These are phyloP conservation scores for Microchirus variegatus DNA, from an alignment of 2,797 vertebrate species.

Conservation along the genomic window DNA sequence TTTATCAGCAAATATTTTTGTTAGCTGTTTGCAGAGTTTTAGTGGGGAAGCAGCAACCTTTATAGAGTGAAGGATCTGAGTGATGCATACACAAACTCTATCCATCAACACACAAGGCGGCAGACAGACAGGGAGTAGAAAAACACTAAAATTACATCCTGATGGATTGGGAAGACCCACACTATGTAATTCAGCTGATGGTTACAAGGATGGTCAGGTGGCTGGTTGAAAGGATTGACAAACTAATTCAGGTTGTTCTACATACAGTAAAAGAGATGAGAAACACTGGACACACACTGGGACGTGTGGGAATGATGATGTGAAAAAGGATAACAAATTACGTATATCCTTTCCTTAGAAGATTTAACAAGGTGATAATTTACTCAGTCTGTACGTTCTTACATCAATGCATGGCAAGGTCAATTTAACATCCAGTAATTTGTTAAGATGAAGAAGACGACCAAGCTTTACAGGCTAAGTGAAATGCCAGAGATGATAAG, in stretches of 20 bases:
- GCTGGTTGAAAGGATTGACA: slow-evolving; percentile 11
- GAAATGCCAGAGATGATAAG: slow-evolving; percentile 6
- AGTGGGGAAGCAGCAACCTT: not conserved
- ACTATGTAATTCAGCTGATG: slow-evolving; percentile 38
- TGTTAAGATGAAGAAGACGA: slow-evolving; percentile 10
- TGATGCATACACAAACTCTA: slow-evolving; percentile 27
- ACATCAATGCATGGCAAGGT: not conserved
- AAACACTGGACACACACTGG: too few species aligned
- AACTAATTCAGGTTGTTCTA: slow-evolving; percentile 1
- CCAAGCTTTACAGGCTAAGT: not conserved
- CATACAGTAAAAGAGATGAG: not conserved
- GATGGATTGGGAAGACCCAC: slow-evolving; percentile 37
- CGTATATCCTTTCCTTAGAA: not conserved
- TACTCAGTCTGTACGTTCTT: slow-evolving; percentile 1
- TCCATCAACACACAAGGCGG: slow-evolving; percentile 9
- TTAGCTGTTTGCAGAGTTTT: slow-evolving; percentile 6
- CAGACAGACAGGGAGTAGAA: slow-evolving; percentile 19
- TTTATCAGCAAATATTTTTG: slow-evolving; percentile 9
- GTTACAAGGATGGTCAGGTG: slow-evolving; percentile 23
- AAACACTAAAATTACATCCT: slow-evolving; percentile 22
- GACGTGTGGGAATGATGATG: too few species aligned
- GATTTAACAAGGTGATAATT: not conserved
- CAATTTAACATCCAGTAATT: slow-evolving; percentile 8
- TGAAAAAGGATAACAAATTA: too few species aligned
- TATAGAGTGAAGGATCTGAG: slow-evolving; percentile 37